Base-by-base conservation (phyloP, 2,113 vertebrate species). In the Archocentrus centrarchus region DNA sequence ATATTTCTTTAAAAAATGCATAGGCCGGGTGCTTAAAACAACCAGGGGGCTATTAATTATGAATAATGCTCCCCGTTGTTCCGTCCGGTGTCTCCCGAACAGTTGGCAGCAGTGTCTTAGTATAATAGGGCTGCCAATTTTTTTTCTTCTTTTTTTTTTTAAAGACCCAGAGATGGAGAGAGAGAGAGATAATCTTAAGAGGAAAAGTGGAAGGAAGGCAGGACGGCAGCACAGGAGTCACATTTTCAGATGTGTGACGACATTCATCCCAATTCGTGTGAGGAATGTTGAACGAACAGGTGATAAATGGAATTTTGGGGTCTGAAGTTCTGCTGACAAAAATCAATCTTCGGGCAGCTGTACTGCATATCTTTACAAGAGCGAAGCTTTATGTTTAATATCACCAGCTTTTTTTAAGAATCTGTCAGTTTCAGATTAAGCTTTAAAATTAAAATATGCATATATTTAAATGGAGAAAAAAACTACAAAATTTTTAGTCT, bases 1-100 rank as follows among this genome's bases (percentile, higher is more conserved):
- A 93, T 93, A 92, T 95, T 94, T 88, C 92, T 91, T 81, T 95
- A 86, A 95, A 95, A 95, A 93, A 95, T 95, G 91, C 87, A 95
- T 94, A 89, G 68, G 68, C 82, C 81, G 37, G 79, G 61, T 90
- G 88, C 90, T 91, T 94, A 87, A 92, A 94, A 94, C 93, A 93
- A 93, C 92, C 88, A 88, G 77, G 59, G 79, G 79, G 39, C 4
- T 89, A 95, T 95, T 92, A 95, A 95, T 93, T 92, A 95, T 95
- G 81, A 47, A 95, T 91, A 88, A 81, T 83, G 86, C 80, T 59
- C 79, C 87, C 80, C 32, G 37, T 88, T 88, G 86, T 92, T 94
- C 68, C 32, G 82, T 93, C 93, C 90, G 76, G 85, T 91, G 80
- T 90, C 88, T 94, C 88, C 85, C n/a, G 22, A 93, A 86, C 85